These are phyloP conservation scores for Pseudopodoces humilis DNA, from an alignment of 2,113 vertebrate genomes.

Conservation along the genomic window DNA sequence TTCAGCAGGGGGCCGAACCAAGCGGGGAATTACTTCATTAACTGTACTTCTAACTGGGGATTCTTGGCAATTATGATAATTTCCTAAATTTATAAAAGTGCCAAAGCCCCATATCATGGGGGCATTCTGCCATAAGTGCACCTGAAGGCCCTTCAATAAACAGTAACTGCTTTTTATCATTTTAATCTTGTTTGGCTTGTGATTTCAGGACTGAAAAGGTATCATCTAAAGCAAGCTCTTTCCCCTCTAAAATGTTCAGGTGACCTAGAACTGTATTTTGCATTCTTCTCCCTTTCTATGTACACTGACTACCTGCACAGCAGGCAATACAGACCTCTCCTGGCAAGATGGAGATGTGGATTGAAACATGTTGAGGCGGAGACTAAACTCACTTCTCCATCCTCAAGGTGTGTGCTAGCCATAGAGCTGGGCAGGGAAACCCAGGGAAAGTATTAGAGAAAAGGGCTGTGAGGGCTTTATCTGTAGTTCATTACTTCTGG, in stretches of 20 bases:
- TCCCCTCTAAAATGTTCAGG: background rate
- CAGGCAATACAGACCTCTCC: background rate
- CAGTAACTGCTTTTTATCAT: background rate
- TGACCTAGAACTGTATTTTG: background rate
- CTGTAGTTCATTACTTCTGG: background rate
- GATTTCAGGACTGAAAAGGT: background rate
- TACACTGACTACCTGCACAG: fast-evolving
- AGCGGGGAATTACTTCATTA: background rate
- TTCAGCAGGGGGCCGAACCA: background rate
- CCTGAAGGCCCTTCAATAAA: background rate
- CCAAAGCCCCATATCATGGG: background rate
- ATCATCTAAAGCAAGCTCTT: background rate
- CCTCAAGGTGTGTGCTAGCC: fast-evolving
- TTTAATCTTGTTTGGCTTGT: background rate
- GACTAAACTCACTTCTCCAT: background rate
- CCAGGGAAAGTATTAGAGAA: background rate
- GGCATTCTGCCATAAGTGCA: background rate
- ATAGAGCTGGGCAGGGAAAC: background rate
- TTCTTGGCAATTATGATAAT: background rate
- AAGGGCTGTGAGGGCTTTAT: background rate
- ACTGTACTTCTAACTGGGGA: background rate
- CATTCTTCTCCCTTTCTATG: fast-evolving
- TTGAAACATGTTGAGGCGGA: background rate
- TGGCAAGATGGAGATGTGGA: background rate
- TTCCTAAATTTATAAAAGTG: background rate